Evolutionary conservation across 1,140 invertebrate genomes (phyloP).

Genomic region (Pectinophora gossypiella): DNA sequence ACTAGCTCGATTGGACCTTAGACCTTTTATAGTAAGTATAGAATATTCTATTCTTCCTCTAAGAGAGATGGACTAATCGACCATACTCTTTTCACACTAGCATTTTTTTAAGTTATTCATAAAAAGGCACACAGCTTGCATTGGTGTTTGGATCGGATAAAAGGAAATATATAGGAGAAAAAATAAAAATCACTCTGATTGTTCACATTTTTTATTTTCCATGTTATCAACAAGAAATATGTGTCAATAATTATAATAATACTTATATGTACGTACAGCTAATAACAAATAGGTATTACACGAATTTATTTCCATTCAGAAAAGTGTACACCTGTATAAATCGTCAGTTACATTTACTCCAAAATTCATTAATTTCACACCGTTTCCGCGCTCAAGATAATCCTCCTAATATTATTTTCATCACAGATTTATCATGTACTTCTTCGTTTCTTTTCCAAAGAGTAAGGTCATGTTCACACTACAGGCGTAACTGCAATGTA

Average conservation of each 20-base stretch:
- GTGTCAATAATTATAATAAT: conserved; percentile 66
- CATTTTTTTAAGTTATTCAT: too few species aligned
- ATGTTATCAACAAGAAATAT: conserved; percentile 67
- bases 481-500: too few species aligned
- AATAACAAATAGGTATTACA: conserved; percentile 55
- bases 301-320: conserved; percentile 38
- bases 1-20: too few species aligned
- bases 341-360: conserved; percentile 42
- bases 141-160: too few species aligned
- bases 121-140: too few species aligned
- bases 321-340: conserved; percentile 51
- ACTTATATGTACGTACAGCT: conserved; percentile 60
- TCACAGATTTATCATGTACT: conserved; percentile 73
- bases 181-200: conserved; percentile 6
- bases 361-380: conserved; percentile 38
- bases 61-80: too few species aligned
- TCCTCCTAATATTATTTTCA: conserved; percentile 57
- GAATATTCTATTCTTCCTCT: too few species aligned
- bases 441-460: conserved; percentile 48
- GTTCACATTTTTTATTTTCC: conserved; percentile 67
- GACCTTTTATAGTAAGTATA: too few species aligned
- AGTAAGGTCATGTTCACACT: too few species aligned
- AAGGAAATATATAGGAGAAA: too few species aligned
- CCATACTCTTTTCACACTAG: too few species aligned
- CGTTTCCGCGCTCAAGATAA: conserved; percentile 43